These are phyloP conservation scores for Saguinus imperator DNA, from an alignment of 2,113 vertebrate genomes.

Conservation along the genomic window DNA sequence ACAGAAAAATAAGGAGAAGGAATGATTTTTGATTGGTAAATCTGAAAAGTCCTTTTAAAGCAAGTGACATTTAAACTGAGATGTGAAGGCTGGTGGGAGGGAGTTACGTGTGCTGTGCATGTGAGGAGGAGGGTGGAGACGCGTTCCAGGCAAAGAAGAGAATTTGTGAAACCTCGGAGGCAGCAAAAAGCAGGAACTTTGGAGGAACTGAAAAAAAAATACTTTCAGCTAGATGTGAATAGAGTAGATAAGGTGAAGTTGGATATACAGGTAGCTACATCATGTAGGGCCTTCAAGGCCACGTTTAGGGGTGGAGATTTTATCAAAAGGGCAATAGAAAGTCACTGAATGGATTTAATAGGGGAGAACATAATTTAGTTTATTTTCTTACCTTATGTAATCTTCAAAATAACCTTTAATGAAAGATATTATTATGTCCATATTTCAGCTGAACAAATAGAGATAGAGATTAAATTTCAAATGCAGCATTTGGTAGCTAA, in stretches of 20 bases:
- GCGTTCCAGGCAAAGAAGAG: neutral
- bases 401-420: slow-evolving; percentile 10
- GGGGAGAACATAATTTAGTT: neutral
- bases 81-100: neutral
- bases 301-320: neutral
- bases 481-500: neutral
- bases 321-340: neutral
- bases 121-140: neutral
- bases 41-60: slow-evolving; percentile 54
- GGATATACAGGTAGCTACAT: neutral
- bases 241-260: neutral
- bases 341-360: neutral
- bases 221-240: neutral
- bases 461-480: neutral
- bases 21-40: slow-evolving; percentile 24
- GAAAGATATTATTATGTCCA: neutral
- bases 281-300: neutral
- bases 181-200: slow-evolving; percentile 14
- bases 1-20: neutral
- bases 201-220: slow-evolving; percentile 43
- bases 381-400: neutral
- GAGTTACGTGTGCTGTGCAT: neutral
- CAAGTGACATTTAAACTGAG: slow-evolving; percentile 47
- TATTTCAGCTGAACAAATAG: neutral
- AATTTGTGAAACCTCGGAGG: slow-evolving; percentile 50